A percentile compares a stretch with the other conserved stretches of the same genome.
Conservation (phyloP, 53 echinoderm and acorn worm species). For the Paracentrotus lividus region DNA sequence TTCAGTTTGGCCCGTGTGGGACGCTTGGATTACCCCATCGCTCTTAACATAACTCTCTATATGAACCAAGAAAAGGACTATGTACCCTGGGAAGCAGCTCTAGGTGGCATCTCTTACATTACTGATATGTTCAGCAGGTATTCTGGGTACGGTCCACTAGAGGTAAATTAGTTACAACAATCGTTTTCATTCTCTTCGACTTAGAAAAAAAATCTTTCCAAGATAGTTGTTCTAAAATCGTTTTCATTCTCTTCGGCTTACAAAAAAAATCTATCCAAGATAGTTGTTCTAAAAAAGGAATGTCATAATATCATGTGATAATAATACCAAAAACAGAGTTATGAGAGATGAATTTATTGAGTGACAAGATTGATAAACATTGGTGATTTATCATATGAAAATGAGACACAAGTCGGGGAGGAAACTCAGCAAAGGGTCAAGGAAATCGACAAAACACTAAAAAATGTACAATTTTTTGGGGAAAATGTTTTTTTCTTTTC, state of each 20-base stretch:
- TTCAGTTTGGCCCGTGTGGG: conserved; percentile 69
- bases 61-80: conserved; percentile 63
- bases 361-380: neutral
- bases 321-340: neutral
- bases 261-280: no score
- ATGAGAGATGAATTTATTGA: neutral
- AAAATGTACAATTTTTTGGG: no score
- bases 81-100: conserved; percentile 70
- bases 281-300: no score
- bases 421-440: no score
- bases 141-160: conserved; percentile 69
- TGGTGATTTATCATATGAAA: neutral
- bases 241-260: neutral
- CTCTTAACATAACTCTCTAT: conserved; percentile 68
- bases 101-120: conserved; percentile 67
- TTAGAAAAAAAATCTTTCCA: no score
- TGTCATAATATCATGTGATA: no score
- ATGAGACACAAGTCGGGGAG: no score
- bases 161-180: neutral
- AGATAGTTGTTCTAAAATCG: no score
- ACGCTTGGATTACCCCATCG: conserved; percentile 48
- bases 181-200: neutral
- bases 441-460: no score
- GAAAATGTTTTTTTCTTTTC: no score
- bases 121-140: conserved; percentile 75